Base-by-base conservation (phyloP, 2,888 invertebrate species). In the Ormia ochracea region DNA sequence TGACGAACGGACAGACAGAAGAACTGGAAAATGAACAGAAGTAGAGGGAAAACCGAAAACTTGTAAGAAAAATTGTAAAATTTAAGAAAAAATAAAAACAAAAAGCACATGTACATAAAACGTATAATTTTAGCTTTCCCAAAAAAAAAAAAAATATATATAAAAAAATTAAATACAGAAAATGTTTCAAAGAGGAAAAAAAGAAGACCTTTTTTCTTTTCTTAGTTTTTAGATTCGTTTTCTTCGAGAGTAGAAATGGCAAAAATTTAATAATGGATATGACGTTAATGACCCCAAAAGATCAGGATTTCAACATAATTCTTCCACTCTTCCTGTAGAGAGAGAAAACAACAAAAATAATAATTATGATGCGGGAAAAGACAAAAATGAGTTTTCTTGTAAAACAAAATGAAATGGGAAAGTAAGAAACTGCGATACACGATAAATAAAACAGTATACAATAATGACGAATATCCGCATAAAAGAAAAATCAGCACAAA, bases 111-210 rank as follows among this genome's bases (percentile, higher is more conserved):
- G 21, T 21, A 56, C 12, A 72, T 74, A 14, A 75, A 70, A 52
- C 65, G 38, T 66, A 75, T 66, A 79, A 65, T 68, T 75, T 75
- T 38, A 75, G 72, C 69, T 79, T 79, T 79, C 65, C 48, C 59
- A 66, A 41, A 41, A 58, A 26, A 54, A 65, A 31, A 38, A 36
- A n/a, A n/a, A n/a, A n/a, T n/a, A n/a, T n/a, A n/a, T n/a, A n/a
- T n/a, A n/a, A n/a, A n/a, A n/a, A n/a, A n/a, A 10, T 2, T n/a
- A 17, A 41, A 26, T 21, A 17, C 52, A 38, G 5, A 14, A 54
- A 41, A 21, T 28, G 4, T 28, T 28, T 28, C 9, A 50, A 36
- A 10, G 14, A 26, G 2, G 7, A 12, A 41, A 65, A 33, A 54
- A 36, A 36, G 38, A 75, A 75, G 59, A 69, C 59, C 68, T 68